Evolutionary conservation across 2,888 invertebrate genomes (phyloP), one percentile per base, ranked within the genome.

Genomic region (Nasonovia ribisnigri): DNA sequence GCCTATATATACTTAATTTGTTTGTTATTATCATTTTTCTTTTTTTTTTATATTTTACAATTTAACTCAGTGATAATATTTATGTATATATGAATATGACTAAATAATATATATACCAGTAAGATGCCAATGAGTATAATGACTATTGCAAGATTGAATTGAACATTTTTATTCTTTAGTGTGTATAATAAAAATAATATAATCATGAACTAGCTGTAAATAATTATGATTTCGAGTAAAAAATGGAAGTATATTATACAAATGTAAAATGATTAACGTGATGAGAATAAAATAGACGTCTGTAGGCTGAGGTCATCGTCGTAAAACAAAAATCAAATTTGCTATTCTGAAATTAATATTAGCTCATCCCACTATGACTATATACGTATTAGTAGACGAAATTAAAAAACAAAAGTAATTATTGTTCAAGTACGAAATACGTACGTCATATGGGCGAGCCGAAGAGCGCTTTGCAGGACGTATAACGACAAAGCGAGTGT

Each of bases 341-440:
- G 36, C 20, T 20, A 36, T 36, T 36, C 42, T 36, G 36, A 77
- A 77, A 77, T 77, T 6, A 77, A 36, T 77, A 36, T 77, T 77
- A 77, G 77, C 77, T 77, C 36, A 36, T 77, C 36, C 20, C 77
- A 20, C 20, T 77, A 26, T 8, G 36, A 13, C 4, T n/a, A n/a
- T n/a, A n/a, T 36, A 77, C 20, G 20, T 77, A 20, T 77, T 77
- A 36, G 16, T 77, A 36, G 36, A 77, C 0, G 77, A 77, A 8
- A 36, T 77, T 77, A 77, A 77, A 77, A 77, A 77, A 77, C 36
- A 77, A 77, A 77, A 36, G 36, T 77, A 77, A 77, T 77, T 77
- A 77, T 36, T 8, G 36, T 77, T 77, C 77, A 77, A 77, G 77
- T 77, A 77, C 77, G 36, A 77, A 77, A 36, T 77, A 77, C 36